These are phyloP conservation scores for Orientallactaga sibirica DNA, from an alignment of 2,797 vertebrate species.

Conservation along the genomic window DNA sequence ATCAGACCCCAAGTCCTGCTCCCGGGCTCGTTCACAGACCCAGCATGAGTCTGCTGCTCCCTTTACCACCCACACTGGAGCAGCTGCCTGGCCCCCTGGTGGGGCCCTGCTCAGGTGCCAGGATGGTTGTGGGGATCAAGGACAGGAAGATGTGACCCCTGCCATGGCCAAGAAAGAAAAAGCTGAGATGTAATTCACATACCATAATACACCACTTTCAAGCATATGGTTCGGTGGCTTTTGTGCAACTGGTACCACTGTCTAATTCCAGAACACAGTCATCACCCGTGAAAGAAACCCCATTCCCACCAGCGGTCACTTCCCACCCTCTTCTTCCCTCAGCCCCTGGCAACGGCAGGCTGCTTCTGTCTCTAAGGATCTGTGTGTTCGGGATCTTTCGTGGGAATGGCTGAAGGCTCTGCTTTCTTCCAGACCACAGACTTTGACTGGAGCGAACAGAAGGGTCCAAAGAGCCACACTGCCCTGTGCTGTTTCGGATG, in stretches of 20 bases:
- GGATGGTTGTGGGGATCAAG: not conserved
- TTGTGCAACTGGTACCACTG: not conserved
- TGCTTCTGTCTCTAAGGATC: not conserved
- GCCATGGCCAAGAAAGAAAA: not conserved
- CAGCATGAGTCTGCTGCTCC: not conserved
- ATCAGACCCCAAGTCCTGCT: not conserved
- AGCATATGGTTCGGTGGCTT: not conserved
- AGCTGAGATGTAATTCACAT: not conserved
- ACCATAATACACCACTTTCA: not conserved
- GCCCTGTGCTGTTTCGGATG: not conserved
- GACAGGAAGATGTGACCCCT: not conserved
- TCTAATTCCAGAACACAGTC: constrained; percentile 21
- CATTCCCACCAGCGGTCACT: not conserved
- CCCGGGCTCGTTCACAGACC: not conserved
- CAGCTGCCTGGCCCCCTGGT: not conserved
- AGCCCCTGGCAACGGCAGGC: not conserved
- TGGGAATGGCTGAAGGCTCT: constrained; percentile 1
- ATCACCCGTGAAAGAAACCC: not conserved
- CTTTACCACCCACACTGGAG: not conserved
- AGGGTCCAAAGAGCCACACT: fast-evolving
- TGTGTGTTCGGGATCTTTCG: not conserved
- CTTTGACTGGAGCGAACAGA: not conserved
- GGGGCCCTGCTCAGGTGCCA: not conserved
- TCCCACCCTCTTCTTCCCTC: not conserved
- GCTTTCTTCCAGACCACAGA: not conserved